Conservation (phyloP, 2,113 vertebrate species). For the Dinomys branickii region DNA sequence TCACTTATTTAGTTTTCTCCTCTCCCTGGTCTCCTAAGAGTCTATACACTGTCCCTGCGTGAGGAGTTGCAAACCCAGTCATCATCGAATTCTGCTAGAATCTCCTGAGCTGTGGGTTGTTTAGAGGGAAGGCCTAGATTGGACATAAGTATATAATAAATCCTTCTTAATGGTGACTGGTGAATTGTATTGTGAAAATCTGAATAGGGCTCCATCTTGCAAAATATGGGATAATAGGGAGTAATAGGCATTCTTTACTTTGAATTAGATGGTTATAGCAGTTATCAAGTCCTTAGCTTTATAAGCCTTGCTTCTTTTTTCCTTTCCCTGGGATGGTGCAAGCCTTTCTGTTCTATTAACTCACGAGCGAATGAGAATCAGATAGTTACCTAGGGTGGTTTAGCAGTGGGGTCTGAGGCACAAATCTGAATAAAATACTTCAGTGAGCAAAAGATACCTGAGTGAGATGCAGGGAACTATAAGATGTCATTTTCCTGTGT, state of each 20-base stretch:
- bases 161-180: background rate
- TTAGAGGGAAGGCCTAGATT: background rate
- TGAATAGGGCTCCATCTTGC: slow-evolving; percentile 16
- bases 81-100: background rate
- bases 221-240: background rate
- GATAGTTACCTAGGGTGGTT: background rate
- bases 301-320: background rate
- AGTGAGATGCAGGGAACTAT: background rate
- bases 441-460: background rate
- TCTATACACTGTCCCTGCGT: background rate
- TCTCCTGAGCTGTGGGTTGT: background rate
- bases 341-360: background rate
- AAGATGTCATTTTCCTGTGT: background rate
- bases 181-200: slow-evolving; percentile 6
- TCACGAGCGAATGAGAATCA: background rate
- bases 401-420: background rate
- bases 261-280: background rate
- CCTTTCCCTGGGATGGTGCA: background rate
- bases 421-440: background rate
- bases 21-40: background rate
- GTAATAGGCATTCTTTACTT: background rate
- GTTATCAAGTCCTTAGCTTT: background rate
- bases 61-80: background rate
- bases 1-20: background rate
- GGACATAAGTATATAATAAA: background rate